A percentile compares a stretch with the other conserved stretches of the same genome.
phyloP scores from a whole-genome alignment of 2,113 vertebrate genomes.

The Gallinago paraguaiae region DNA sequence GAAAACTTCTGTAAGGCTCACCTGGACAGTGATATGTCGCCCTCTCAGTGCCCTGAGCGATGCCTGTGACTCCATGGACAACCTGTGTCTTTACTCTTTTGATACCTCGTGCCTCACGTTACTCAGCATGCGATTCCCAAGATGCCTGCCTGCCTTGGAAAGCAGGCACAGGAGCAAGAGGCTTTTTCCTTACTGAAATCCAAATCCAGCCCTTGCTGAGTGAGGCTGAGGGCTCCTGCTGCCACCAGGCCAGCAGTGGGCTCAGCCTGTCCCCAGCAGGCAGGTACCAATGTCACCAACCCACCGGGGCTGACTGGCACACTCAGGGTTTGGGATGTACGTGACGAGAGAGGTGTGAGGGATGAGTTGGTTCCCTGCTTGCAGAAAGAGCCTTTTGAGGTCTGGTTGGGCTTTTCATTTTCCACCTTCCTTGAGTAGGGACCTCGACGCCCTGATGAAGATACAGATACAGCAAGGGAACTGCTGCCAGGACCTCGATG shows the following conservation, averaged over 20 bases:
- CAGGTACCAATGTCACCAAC: not conserved
- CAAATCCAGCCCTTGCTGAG: not conserved
- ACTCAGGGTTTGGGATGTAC: rapidly evolving
- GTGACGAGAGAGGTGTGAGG: not conserved
- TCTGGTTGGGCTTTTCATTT: not conserved
- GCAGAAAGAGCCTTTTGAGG: not conserved
- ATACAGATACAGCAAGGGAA: not conserved
- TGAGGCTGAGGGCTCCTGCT: not conserved
- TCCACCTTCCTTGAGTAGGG: not conserved
- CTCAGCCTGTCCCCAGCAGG: not conserved
- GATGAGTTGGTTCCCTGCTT: not conserved
- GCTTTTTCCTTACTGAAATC: not conserved
- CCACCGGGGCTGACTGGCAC: not conserved
- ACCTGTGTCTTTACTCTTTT: not conserved
- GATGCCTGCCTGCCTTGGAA: not conserved
- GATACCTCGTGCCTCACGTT: not conserved
- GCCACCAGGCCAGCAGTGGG: not conserved
- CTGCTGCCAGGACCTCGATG: not conserved
- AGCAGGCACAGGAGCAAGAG: not conserved
- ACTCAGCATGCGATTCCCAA: not conserved
- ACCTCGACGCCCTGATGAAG: rapidly evolving
- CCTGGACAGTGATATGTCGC: rapidly evolving
- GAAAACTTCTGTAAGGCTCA: not conserved
- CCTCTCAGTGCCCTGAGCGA: not conserved
- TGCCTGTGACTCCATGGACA: not conserved